Conservation (phyloP, 2,113 vertebrate species). For the Ranitomeya variabilis region DNA sequence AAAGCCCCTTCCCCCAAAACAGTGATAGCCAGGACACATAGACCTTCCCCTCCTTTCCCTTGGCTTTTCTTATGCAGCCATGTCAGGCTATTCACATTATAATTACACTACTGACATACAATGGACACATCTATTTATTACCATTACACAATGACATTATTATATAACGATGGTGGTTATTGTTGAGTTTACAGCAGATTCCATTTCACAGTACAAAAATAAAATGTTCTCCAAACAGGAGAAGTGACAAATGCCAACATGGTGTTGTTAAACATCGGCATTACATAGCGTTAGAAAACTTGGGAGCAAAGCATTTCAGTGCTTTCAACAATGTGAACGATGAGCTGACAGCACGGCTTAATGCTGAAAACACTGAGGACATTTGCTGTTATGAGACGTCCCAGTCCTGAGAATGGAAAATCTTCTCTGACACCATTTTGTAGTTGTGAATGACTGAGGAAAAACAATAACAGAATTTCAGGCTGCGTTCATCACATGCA, state of each 20-base stretch:
- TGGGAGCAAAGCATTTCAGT: conserved; percentile 21
- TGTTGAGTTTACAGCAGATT: background rate
- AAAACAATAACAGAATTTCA: background rate
- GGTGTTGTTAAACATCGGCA: background rate
- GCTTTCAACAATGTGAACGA: conserved; percentile 14
- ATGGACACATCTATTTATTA: background rate
- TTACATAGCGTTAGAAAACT: background rate
- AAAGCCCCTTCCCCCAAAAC: background rate
- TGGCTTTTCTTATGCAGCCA: background rate
- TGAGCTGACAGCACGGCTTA: conserved; percentile 31
- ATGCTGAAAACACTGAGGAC: background rate
- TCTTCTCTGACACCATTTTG: conserved; percentile 11
- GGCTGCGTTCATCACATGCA: background rate
- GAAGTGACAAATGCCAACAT: background rate
- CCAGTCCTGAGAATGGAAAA: conserved; percentile 13
- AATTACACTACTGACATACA: background rate
- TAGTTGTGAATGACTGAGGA: background rate
- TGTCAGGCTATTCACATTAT: background rate
- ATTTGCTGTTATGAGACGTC: conserved; percentile 4
- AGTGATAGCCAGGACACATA: background rate
- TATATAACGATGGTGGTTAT: background rate
- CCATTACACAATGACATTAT: background rate
- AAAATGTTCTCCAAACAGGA: background rate
- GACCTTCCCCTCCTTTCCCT: background rate
- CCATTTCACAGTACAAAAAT: background rate